Base-by-base conservation (phyloP, 2,888 invertebrate species). In the Amblyjoppa fuscipennis region DNA sequence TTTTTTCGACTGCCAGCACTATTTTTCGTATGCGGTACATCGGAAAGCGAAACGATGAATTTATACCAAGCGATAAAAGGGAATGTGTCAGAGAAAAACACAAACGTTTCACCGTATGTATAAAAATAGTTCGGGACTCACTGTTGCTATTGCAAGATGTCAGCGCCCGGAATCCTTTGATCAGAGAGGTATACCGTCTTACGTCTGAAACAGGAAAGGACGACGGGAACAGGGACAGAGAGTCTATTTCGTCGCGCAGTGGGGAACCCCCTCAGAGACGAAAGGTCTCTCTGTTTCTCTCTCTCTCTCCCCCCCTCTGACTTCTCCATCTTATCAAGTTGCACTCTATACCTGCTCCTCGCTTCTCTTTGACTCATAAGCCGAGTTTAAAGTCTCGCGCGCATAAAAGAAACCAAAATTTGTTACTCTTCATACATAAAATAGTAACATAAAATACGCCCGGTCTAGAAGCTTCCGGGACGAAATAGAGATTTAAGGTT, bases 221-320 rank as follows among this genome's bases (percentile, higher is more conserved):
- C 51, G 68, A 69, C 68, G 69, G 77, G 16, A 78, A 68, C 41
- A 41, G 20, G 45, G 74, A 77, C 41, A 49, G 59, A 68, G 83
- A 83, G 78, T 66, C 78, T 51, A 83, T 83, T 83, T 83, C 61
- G 74, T 41, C 41, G 83, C 83, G 66, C 78, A 83, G 83, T 78
- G 56, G 56, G 83, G 61, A 66, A 31, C 61, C 61, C n/a, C 34
- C 69, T 78, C 69, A 68, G 66, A 74, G 31, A 59, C 53, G 70
- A 38, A 75, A 34, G 66, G 77, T 73, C 73, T 11, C 49, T 41
- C 49, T 56, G 41, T 45, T 3, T 45, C 45, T 45, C 13, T 45
- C 13, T 13, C 45, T 38, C 34, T 5, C 5, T 41, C 11, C 0
- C 41, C 41, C 9, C 11, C 41, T 73, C 49, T 25, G 64, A 49